Percentiles rank a stretch among this genome's conserved stretches.
These are phyloP conservation scores for Pterophyllum scalare DNA, from an alignment of 2,113 vertebrate genomes.

Conservation along the genomic window DNA sequence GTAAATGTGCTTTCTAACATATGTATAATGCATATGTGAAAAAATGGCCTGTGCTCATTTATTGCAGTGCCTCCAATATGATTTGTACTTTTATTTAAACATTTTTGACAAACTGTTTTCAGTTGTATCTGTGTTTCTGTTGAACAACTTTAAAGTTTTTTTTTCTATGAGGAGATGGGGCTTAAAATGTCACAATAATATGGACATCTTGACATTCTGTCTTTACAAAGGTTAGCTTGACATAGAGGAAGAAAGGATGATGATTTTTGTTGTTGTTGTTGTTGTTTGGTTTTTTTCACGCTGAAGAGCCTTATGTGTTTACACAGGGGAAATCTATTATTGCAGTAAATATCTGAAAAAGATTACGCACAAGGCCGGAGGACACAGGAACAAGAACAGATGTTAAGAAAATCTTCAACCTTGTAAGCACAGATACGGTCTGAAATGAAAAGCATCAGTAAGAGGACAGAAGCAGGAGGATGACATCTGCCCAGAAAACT, in stretches of 20 bases:
- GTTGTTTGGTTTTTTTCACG: background rate
- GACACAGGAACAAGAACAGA: slow-evolving; percentile 9
- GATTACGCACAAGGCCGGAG: background rate
- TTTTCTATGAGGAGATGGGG: background rate
- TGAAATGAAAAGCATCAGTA: slow-evolving; percentile 1
- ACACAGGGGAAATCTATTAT: background rate
- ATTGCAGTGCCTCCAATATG: background rate
- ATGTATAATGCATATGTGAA: background rate
- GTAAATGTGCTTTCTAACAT: background rate
- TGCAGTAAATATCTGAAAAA: slow-evolving; percentile 6
- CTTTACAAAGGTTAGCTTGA: background rate
- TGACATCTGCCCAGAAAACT: background rate
- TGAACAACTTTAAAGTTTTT: background rate
- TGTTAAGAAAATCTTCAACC: slow-evolving; percentile 4
- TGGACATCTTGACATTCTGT: background rate
- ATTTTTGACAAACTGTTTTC: background rate
- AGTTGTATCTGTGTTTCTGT: background rate
- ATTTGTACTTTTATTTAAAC: background rate
- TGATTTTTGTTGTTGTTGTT: background rate
- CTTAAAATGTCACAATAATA: background rate
- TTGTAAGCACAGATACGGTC: background rate
- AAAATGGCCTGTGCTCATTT: background rate
- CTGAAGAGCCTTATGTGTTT: background rate
- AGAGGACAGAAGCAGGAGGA: background rate
- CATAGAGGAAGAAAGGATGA: background rate